Base-by-base conservation (phyloP, 2,113 vertebrate species). In the Nyctereutes procyonoides region DNA sequence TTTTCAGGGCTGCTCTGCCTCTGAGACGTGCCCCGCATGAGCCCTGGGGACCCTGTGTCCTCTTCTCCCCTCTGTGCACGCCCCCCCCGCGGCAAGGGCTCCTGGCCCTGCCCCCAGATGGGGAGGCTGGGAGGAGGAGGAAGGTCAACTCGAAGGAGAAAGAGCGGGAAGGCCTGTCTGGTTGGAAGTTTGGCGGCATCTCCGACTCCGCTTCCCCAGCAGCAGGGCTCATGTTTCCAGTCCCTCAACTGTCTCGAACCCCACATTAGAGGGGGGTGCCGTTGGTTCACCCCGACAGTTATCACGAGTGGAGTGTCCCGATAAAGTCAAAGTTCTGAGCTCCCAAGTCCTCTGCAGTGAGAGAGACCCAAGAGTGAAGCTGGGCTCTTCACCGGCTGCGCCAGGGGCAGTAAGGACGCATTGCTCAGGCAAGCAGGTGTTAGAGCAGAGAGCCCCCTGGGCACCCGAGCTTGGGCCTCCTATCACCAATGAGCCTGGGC, bases 11-110 rank as follows among this genome's bases (percentile, higher is more conserved):
- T 1, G 2, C 55, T 32, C 28, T 84, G 73, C 30, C 62, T 76
- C 56, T 35, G 88, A 80, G 84, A 16, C 20, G 53, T 32, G 30
- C 22, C 73, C 32, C 26, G 30, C 19, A 14, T 32, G 55, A 30
- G 32, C 32, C 6, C 9, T 2, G 14, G 38, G 24, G 3, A 14
- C 30, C 30, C 22, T 7, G 73, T 0, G 14, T 13, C 73, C 38
- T 48, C 38, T 32, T 20, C 8, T 6, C 14, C 60, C 32, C 24
- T 56, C 60, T 35, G 32, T 32, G 51, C 19, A 2, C 30, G 17
- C n/a, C 8, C 17, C 9, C 9, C 14, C 53, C 1, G 3, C 1
- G 6, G 56, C 81, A 38, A 22, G 26, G 38, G 43, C 20, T 2
- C 12, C 8, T 19, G 65, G 79, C 22, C 10, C 80, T 38, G 0